Base-by-base conservation (phyloP, 2,113 vertebrate genomes). In the Formicarius rufipectus region DNA sequence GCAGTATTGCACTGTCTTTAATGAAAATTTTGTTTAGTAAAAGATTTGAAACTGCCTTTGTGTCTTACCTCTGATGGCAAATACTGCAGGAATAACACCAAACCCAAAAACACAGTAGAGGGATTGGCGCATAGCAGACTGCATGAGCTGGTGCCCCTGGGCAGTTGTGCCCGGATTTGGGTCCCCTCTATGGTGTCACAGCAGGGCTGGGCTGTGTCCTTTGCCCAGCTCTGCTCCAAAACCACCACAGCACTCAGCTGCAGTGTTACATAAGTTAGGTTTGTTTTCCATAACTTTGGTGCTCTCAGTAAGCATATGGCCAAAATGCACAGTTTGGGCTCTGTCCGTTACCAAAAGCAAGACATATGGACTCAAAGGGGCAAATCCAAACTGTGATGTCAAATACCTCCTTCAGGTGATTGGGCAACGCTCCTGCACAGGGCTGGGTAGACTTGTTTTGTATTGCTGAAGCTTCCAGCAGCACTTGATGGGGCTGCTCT, bases 71-170 rank as follows among this genome's bases (percentile, higher is more conserved):
- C 42, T 60, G 45, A 25, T 6, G 31, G 28, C 16, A 84, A 71
- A 53, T 59, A 49, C 27, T 22, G 18, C 58, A 62, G 47, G 37
- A 72, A 27, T 39, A 75, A 56, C 31, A 33, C 27, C 45, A 67
- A 81, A 44, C 11, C 14, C 40, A 30, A 50, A 89, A n/a, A 5
- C 28, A 33, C 12, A 7, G 12, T 4, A 40, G 33, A 55, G 14
- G 35, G 21, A 45, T 14, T 1, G 3, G 17, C 0, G 0, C 4
- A 3, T 18, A 45, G 55, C 3, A 1, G 21, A 31, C 18, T 5
- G 21, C 0, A 2, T 7, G 18, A 58, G 55, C 44, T 25, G 35
- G 17, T 5, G 1, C 25, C 21, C 15, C 2, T 0, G 21, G 28
- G 10, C 5, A 11, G 14, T 14, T 7, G 2, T 3, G 1, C 47